Base-by-base conservation (phyloP, 2,113 vertebrate species). In the Cisticola juncidis region DNA sequence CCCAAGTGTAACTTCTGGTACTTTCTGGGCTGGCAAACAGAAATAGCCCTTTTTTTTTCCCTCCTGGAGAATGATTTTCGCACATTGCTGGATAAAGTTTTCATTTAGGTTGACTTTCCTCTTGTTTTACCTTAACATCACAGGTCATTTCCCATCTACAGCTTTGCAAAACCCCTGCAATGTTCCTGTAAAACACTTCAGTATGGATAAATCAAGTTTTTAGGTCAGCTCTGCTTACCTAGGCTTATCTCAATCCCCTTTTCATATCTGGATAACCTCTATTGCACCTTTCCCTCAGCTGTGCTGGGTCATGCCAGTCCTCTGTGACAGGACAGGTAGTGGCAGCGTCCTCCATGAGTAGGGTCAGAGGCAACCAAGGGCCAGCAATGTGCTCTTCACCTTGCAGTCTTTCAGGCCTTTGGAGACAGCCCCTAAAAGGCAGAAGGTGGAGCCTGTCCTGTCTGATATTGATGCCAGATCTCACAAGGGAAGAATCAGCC, bases 201-300 rank as follows among this genome's bases (percentile, higher is more conserved):
- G 58, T 54, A 38, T 73, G 61, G 85, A 92, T 95, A 96, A 97
- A 96, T 86, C 82, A 95, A 90, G 71, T 93, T 94, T 96, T 95
- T 92, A 96, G 95, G 91, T 96, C 92, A 97, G 42, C 60, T 92
- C 76, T 88, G 80, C 60, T 95, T 96, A 90, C 90, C 58, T 83
- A 78, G 79, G 58, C 56, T 96, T 93, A 90, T 93, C 88, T 90
- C 64, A 80, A 47, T 83, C 71, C 82, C 68, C 26, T 53, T 90
- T 95, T 90, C 64, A 16, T 95, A 81, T 69, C 76, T 92, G 60
- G 68, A 77, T 93, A 83, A 92, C 86, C 94, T 95, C 79, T 94
- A 6, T 2, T 73, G 66, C 68, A 94, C 68, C 51, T 88, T 77
- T 94, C 66, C 68, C 61, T 51, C 54, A 28, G 47, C 33, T 53